Conservation (phyloP, 2,797 vertebrate species). For the Manis javanica region DNA sequence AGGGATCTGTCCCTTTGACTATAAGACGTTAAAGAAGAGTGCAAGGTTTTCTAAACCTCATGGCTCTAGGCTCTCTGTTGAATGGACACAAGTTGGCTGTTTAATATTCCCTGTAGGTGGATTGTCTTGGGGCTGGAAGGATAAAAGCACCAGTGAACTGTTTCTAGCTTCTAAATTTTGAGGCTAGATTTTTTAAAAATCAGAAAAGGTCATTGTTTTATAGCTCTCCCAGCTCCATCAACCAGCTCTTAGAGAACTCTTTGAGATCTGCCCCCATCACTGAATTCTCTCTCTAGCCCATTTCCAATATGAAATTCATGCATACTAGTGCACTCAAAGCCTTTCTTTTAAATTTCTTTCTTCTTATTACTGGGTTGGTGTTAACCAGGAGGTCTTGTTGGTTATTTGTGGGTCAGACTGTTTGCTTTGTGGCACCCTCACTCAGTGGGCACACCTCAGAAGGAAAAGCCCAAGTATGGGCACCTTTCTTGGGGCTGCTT, state of each 20-base stretch:
- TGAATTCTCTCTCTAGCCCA: not conserved
- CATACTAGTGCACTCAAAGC: not conserved
- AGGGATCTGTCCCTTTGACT: not conserved
- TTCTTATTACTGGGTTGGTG: not conserved
- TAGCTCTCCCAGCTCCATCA: not conserved
- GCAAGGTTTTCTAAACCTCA: not conserved
- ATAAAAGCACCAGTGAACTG: not conserved
- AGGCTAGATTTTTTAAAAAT: not conserved
- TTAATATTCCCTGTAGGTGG: not conserved
- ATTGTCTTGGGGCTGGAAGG: not conserved
- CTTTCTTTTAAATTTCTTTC: conserved; percentile 35
- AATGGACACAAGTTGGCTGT: not conserved
- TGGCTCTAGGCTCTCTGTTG: not conserved
- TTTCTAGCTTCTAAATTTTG: conserved; percentile 7
- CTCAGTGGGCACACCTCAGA: not conserved
- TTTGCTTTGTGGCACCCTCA: not conserved
- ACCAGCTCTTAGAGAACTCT: not conserved
- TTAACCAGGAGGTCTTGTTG: not conserved
- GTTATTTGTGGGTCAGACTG: not conserved
- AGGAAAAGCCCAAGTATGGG: not conserved
- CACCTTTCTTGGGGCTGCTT: not conserved
- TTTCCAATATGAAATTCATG: not conserved
- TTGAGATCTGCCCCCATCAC: not conserved
- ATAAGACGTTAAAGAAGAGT: not conserved
- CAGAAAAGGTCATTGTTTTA: not conserved